Base-by-base conservation (phyloP, 2,797 vertebrate species). In the Amblyraja radiata region DNA sequence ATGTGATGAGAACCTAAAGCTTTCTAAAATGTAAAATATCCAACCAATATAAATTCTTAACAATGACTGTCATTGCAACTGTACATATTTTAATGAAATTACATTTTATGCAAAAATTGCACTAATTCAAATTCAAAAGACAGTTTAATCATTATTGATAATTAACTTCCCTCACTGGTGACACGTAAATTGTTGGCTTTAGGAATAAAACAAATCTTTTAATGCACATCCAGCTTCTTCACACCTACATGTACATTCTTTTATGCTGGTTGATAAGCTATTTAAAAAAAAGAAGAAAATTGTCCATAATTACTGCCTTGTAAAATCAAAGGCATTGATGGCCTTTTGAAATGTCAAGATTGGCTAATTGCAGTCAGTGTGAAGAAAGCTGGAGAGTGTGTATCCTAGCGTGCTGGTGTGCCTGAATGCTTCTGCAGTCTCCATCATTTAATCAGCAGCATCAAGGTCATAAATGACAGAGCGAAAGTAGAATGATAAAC, bases 321-420 rank as follows among this genome's bases (percentile, higher is more conserved):
- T 92, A n/a, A 92, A 92, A 92, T 92, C 90, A 74, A 92, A 92
- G 90, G 71, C 90, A n/a, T 76, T 58, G 90, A 74, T 73, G 90
- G 58, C 90, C 76, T 92, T 92, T 92, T 92, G 90, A 92, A 92
- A 92, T 92, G 90, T 74, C 90, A 92, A 92, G 90, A 92, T 54
- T 73, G 23, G 71, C 46, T 92, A 92, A 92, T 92, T 92, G 90
- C 65, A 54, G 58, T 92, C 36, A 28, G 71, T 46, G 1, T 92
- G 90, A 54, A 76, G 90, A 73, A 71, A 58, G 71, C 68, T 92
- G 71, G 71, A 76, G 36, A 58, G 90, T n/a, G 71, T 92, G 90
- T 73, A 92, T 74, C 84, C 61, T 68, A 65, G 84, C 8, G 14
- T 88, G 84, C 84, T 23, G 46, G 90, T 74, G 68, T 25, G 90